Percentiles rank a stretch among this genome's conserved stretches.
These are phyloP conservation scores for Zeus faber DNA, from an alignment of 2,113 vertebrate genomes.

Conservation along the genomic window DNA sequence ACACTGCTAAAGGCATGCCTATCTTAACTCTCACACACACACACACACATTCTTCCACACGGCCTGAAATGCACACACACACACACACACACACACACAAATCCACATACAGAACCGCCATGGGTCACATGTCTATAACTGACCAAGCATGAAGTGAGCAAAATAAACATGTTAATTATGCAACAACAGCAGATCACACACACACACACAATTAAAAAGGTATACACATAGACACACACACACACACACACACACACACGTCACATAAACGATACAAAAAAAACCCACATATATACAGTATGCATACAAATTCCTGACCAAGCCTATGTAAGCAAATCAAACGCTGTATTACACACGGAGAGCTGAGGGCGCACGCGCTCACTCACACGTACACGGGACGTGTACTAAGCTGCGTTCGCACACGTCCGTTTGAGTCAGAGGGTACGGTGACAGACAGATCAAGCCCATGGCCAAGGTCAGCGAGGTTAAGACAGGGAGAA, in stretches of 20 bases:
- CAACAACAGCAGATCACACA: background rate
- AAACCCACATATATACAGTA: background rate
- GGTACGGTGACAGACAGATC: slow-evolving; percentile 21
- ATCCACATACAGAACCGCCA: too few relatives aligned
- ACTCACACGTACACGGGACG: background rate
- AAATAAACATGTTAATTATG: background rate
- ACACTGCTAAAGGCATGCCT: too few relatives aligned
- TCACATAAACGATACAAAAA: background rate
- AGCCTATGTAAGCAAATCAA: too few relatives aligned
- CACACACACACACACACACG: background rate
- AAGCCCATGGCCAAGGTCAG: slow-evolving; percentile 33
- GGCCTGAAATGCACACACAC: too few relatives aligned
- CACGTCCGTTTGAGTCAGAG: slow-evolving; percentile 32
- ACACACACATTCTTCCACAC: too few relatives aligned
- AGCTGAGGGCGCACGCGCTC: slow-evolving; percentile 5
- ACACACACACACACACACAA: too few relatives aligned
- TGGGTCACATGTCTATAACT: background rate
- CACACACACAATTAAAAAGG: background rate
- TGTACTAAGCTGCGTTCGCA: background rate
- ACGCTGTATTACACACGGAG: background rate
- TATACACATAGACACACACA: background rate
- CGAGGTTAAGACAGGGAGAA: slow-evolving; percentile 21
- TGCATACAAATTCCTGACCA: background rate
- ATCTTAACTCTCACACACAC: too few relatives aligned
- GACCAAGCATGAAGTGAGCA: background rate